Base-by-base conservation (phyloP, 2,113 vertebrate genomes). In the Python bivittatus region DNA sequence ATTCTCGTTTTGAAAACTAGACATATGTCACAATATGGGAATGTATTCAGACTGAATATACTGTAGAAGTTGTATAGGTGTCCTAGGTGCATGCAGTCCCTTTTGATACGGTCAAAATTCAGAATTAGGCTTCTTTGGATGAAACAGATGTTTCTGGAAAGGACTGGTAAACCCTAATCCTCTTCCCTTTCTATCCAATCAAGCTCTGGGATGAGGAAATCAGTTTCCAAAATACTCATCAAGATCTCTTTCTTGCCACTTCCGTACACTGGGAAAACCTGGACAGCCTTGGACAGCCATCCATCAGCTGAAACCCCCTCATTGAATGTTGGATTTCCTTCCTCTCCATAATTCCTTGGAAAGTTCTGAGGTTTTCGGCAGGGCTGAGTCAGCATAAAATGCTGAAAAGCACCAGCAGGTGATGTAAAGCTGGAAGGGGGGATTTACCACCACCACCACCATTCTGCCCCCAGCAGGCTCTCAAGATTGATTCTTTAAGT, bases 241-340 rank as follows among this genome's bases (percentile, higher is more conserved):
- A 3, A 72, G n/a, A 72, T 33, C n/a, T 72, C 33, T 72, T 13
- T 33, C n/a, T 33, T 72, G 6, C 7, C 68, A 72, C 15, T 38
- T 72, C 33, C n/a, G 23, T 5, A 44, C 1, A 9, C 22, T 44
- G 11, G 87, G 44, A 22, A 56, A 53, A 15, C 88, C 42, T 20
- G 52, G 17, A 29, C 13, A 2, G 17, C 8, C 27, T 25, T n/a
- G n/a, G n/a, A n/a, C 42, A 38, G 3, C 13, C 29, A 58, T 79
- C 48, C 17, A n/a, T 83, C 86, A 48, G 56, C 60, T 52, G 44
- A 20, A 20, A 38, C 11, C 61, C 38, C 23, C 56, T 89, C 53
- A 92, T 29, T 92, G 56, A 92, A 92, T 88, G 89, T 89, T 61
- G 79, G 68, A 88, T 92, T 52, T 84, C 13, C 72, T 20, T 22